Evolutionary conservation across 2,113 vertebrate genomes (phyloP), one percentile per base, ranked within the genome.

Genomic region (Pogona vitticeps): DNA sequence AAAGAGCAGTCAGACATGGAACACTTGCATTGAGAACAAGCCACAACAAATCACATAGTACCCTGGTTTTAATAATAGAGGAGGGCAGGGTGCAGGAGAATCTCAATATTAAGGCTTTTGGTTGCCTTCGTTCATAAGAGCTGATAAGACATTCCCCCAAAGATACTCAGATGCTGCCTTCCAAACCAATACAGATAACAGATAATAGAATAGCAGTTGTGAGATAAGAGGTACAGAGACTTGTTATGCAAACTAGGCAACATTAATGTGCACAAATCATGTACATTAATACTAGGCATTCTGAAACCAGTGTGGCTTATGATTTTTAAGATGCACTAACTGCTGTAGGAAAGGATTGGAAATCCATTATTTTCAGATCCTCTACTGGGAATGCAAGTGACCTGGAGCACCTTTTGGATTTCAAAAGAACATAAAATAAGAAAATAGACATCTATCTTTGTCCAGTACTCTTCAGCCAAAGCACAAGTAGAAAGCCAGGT

Each of bases 391-490:
- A 95, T 78, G 93, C 68, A 92, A 93, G 90, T 89, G 92, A 88
- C 83, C 94, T 84, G 88, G 93, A 95, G 94, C 93, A 94, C 93
- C 80, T 88, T 92, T 92, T 80, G 91, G 84, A 89, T 86, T 93
- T 77, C 90, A 90, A 93, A 86, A 93, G 93, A 92, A 92, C 92
- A 89, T 93, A 88, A 81, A 93, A 93, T 91, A 95, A 93, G 90
- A 93, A 94, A 92, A 80, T 81, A 91, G 2, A 89, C 79, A 88
- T 87, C 79, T 87, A 87, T 87, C 80, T 92, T 88, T 80, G 15
- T 93, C 93, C 94, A 91, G 94, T 91, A 91, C 90, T 92, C 88
- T 88, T 94, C 86, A 94, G 89, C 93, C 88, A 93, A 92, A 95
- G 92, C 94, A 95, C 21, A 93, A 80, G 40, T 81, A 58, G 40